Evolutionary conservation across 1,140 invertebrate genomes (phyloP).

Genomic region (Ceratoteleas bidentatus): DNA sequence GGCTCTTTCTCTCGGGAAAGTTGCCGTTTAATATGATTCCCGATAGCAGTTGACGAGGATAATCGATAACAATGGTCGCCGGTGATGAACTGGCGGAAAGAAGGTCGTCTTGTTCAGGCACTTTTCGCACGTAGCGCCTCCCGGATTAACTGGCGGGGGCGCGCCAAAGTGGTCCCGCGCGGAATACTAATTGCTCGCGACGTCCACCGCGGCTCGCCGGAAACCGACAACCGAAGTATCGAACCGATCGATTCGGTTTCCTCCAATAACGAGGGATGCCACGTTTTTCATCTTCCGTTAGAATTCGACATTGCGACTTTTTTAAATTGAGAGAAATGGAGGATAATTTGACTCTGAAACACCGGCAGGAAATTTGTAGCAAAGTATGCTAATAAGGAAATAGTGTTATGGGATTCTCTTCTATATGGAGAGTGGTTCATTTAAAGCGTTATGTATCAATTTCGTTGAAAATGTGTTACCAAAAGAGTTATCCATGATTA

Average conservation of each 20-base stretch:
- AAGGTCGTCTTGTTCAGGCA: slow-evolving; percentile 15
- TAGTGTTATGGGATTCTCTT: too few species aligned
- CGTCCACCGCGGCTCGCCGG: slow-evolving; percentile 40
- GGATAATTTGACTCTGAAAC: too few species aligned
- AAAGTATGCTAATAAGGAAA: too few species aligned
- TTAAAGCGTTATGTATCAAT: too few species aligned
- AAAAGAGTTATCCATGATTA: too few species aligned
- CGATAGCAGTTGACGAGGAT: slow-evolving; percentile 11
- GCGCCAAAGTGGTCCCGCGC: slow-evolving; percentile 50
- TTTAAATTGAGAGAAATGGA: too few species aligned
- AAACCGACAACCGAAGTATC: slow-evolving; percentile 28
- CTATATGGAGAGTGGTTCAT: too few species aligned
- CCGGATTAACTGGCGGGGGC: slow-evolving; percentile 21
- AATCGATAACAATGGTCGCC: slow-evolving; percentile 38
- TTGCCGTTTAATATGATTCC: too few species aligned
- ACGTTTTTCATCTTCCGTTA: slow-evolving; percentile 6
- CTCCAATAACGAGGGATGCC: slow-evolving; percentile 21
- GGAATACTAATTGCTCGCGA: slow-evolving; percentile 67
- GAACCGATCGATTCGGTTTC: slow-evolving; percentile 29
- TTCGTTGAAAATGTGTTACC: too few species aligned
- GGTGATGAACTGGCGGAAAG: slow-evolving; percentile 27
- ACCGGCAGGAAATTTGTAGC: too few species aligned
- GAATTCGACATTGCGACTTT: too few species aligned
- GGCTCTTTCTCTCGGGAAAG: too few species aligned
- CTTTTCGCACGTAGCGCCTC: slow-evolving; percentile 33